Conservation (phyloP, 2,888 invertebrate genomes). For the Parthenolecanium corni region DNA sequence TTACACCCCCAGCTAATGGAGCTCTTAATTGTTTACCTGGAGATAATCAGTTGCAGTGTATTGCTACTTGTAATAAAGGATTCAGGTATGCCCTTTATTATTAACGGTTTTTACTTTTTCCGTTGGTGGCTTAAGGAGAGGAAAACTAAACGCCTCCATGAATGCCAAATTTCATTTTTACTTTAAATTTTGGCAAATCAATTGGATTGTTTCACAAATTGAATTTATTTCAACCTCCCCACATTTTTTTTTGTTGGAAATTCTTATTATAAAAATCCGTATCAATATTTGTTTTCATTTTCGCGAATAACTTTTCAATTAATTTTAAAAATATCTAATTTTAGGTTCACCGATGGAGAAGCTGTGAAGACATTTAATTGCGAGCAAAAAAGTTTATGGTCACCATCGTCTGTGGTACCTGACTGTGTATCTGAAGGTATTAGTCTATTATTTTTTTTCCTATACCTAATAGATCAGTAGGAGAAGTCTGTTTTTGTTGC, state of each 20-base stretch:
- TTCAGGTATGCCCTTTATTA: slow-evolving; percentile 39
- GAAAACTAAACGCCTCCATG: too few species aligned
- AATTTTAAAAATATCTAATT: not conserved
- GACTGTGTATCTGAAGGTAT: slow-evolving; percentile 88
- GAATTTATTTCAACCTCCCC: too few species aligned
- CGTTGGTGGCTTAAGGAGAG: not conserved
- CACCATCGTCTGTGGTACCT: slow-evolving; percentile 78
- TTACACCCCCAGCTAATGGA: slow-evolving; percentile 79
- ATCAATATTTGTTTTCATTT: not conserved
- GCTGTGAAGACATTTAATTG: slow-evolving; percentile 77
- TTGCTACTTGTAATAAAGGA: slow-evolving; percentile 78
- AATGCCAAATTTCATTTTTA: too few species aligned
- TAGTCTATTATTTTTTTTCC: slow-evolving; percentile 31
- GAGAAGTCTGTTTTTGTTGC: not conserved
- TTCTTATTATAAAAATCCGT: not conserved
- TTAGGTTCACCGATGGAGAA: slow-evolving; percentile 77
- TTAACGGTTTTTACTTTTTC: not conserved
- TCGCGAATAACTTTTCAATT: too few species aligned
- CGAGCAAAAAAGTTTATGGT: slow-evolving; percentile 69
- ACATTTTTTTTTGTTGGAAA: not conserved
- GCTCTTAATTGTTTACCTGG: slow-evolving; percentile 74
- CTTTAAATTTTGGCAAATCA: not conserved
- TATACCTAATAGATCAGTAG: slow-evolving; percentile 1
- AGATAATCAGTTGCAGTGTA: slow-evolving; percentile 68
- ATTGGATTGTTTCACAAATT: too few species aligned